A percentile compares a stretch with the other conserved stretches of the same genome.
Evolutionary conservation across 2,113 vertebrate genomes (phyloP).

Genomic region (Centropus bengalensis): DNA sequence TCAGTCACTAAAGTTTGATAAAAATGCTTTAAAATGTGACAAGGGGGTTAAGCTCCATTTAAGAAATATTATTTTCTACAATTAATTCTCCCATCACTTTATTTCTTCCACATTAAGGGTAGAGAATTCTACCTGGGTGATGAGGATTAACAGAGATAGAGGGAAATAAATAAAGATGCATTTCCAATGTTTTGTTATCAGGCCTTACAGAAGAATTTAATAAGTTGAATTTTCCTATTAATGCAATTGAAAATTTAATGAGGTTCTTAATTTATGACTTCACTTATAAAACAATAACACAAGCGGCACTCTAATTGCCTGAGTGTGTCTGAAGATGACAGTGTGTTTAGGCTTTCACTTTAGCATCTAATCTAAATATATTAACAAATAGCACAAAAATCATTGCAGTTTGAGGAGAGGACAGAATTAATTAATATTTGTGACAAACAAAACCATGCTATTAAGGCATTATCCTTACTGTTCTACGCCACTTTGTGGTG

Average conservation of each 20-base stretch:
- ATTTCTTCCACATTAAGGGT: neutral
- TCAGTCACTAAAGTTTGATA: neutral
- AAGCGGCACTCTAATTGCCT: slow-evolving; percentile 68
- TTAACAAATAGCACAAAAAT: slow-evolving; percentile 42
- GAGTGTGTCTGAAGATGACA: slow-evolving; percentile 64
- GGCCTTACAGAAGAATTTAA: slow-evolving; percentile 38
- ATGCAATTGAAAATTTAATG: slow-evolving; percentile 74
- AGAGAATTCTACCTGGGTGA: neutral
- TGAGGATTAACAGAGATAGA: neutral
- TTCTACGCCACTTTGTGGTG: neutral
- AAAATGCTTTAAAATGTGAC: neutral
- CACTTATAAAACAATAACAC: slow-evolving; percentile 63
- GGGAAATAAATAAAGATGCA: neutral
- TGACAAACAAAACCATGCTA: neutral
- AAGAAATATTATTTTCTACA: neutral
- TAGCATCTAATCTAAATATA: slow-evolving; percentile 74
- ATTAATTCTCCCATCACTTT: neutral
- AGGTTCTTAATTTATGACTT: slow-evolving; percentile 71
- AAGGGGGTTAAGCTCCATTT: neutral
- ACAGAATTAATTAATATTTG: slow-evolving; percentile 5
- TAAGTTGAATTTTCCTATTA: slow-evolving; percentile 57
- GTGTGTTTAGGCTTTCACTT: slow-evolving; percentile 65
- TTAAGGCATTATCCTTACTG: neutral
- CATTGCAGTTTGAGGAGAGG: neutral
- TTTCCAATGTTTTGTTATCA: slow-evolving; percentile 22